phyloP scores from a whole-genome alignment of 2,797 vertebrate species.

The Simalia tracyae region DNA sequence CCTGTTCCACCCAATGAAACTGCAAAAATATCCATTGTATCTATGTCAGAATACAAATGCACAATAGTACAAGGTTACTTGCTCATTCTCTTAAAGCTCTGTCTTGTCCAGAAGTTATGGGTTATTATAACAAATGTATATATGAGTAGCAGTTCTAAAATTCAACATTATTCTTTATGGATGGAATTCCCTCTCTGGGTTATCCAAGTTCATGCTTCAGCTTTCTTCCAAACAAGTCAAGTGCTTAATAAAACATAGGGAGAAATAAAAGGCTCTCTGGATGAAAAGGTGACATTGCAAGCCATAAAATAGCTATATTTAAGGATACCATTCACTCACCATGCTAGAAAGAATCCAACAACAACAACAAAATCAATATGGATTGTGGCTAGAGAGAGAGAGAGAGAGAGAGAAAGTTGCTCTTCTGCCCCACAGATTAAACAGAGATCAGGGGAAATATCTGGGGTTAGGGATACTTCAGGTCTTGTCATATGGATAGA shows the following conservation, averaged over 20 bases:
- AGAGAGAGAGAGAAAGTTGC: neutral
- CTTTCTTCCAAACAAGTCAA: neutral
- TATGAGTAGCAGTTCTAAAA: constrained; percentile 27
- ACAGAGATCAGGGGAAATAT: neutral
- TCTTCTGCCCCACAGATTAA: neutral
- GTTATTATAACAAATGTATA: constrained; percentile 25
- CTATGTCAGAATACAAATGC: constrained; percentile 10
- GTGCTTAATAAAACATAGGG: constrained; percentile 15
- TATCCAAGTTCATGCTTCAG: constrained; percentile 3
- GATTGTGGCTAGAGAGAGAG: neutral
- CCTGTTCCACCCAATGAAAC: neutral
- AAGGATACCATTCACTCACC: neutral
- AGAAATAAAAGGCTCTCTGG: neutral
- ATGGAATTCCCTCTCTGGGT: constrained; percentile 8
- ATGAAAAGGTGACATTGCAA: neutral
- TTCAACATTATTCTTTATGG: constrained; percentile 5
- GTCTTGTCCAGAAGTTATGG: constrained; percentile 14
- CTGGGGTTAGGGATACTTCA: neutral
- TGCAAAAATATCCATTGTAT: neutral
- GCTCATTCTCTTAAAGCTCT: constrained; percentile 4
- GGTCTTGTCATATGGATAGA: neutral
- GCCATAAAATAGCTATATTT: constrained; percentile 1
- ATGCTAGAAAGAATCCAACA: neutral
- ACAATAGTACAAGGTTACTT: neutral
- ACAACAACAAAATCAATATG: neutral